Conservation (phyloP, 1,140 invertebrate species). For the Acromyrmex heyeri region DNA sequence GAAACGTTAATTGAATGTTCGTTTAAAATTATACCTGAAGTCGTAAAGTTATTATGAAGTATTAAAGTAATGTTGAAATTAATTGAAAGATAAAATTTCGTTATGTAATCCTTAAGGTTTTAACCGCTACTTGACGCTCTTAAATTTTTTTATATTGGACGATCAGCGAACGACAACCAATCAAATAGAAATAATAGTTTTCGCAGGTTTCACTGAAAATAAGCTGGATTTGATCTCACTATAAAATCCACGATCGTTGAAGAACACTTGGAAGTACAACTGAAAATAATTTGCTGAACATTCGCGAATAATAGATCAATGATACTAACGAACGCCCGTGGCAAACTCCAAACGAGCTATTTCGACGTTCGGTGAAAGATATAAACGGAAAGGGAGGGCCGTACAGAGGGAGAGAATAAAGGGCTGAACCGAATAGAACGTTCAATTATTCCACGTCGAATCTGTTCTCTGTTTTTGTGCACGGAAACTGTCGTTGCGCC, state of each 20-base stretch:
- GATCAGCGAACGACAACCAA: neutral
- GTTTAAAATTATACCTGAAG: neutral
- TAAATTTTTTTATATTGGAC: neutral
- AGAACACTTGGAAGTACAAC: neutral
- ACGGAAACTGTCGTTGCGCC: conserved; percentile 36
- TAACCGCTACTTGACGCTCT: neutral
- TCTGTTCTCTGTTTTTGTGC: conserved; percentile 53
- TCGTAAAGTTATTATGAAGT: too few species aligned
- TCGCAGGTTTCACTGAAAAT: neutral
- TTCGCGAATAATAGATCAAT: conserved; percentile 20
- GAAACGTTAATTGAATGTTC: neutral
- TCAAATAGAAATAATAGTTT: neutral
- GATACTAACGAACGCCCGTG: conserved; percentile 5
- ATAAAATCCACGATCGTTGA: neutral
- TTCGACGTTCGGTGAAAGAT: conserved; percentile 30
- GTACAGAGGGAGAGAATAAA: neutral
- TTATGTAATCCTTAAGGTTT: neutral
- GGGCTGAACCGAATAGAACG: conserved; percentile 42
- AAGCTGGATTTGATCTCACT: neutral
- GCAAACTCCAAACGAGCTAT: conserved; percentile 29
- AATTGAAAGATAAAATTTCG: neutral
- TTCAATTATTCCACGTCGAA: conserved; percentile 64
- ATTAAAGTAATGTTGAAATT: neutral
- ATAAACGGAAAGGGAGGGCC: neutral
- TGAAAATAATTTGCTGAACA: conserved; percentile 30